Percentiles rank a stretch among this genome's conserved stretches.
Conservation (phyloP, 2,888 invertebrate genomes). For the Rotaria socialis region DNA sequence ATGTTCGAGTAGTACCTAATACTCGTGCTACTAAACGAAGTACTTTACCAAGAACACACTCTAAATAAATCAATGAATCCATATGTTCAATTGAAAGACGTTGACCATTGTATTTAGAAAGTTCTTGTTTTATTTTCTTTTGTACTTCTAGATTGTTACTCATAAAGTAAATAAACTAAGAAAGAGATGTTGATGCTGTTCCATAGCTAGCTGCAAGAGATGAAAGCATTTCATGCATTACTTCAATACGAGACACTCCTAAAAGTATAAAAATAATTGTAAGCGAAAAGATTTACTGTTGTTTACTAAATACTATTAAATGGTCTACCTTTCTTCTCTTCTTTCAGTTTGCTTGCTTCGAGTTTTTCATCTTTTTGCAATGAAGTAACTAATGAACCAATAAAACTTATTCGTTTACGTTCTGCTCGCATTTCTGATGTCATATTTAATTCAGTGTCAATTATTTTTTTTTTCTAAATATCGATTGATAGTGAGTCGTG, state of each 20-base stretch:
- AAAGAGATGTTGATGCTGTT: not conserved
- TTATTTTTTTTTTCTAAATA: not conserved
- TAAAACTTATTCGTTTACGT: not conserved
- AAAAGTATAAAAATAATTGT: no score
- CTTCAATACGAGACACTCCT: not conserved
- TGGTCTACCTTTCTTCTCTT: not conserved
- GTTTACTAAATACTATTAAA: not conserved
- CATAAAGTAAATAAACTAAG: not conserved
- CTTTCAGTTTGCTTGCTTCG: not conserved
- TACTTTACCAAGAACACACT: not conserved
- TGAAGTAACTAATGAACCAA: not conserved
- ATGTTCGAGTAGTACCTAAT: not conserved
- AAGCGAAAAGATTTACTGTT: no score
- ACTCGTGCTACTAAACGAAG: not conserved
- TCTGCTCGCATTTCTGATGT: not conserved
- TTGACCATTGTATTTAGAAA: not conserved
- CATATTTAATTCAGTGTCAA: not conserved
- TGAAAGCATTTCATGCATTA: not conserved
- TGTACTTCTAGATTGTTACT: not conserved
- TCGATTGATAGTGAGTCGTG: not conserved
- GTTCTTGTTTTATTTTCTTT: not conserved
- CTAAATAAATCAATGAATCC: not conserved
- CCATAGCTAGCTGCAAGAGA: not conserved
- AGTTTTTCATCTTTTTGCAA: not conserved
- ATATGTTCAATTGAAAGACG: not conserved